Evolutionary conservation across 2,113 vertebrate species (phyloP).

Genomic region (Pipa parva): DNA sequence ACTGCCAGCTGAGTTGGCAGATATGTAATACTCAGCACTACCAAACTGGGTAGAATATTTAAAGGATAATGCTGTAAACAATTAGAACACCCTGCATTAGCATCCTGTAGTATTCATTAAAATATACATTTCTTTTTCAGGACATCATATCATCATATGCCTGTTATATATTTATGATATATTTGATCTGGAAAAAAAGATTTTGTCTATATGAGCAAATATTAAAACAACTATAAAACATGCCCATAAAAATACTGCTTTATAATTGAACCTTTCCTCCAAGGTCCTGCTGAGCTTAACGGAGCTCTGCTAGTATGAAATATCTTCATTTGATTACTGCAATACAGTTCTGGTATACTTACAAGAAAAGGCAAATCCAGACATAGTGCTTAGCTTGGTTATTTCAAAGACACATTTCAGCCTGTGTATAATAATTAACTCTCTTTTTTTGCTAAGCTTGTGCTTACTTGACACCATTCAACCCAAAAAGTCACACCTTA

Average conservation of each 20-base stretch:
- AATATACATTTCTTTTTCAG: too few relatives aligned
- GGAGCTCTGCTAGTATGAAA: slow-evolving; percentile 36
- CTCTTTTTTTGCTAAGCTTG: background rate
- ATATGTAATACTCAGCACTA: too few relatives aligned
- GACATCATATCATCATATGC: too few relatives aligned
- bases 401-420: slow-evolving; percentile 10
- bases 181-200: background rate
- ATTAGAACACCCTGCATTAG: too few relatives aligned
- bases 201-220: background rate
- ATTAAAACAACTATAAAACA: slow-evolving; percentile 23
- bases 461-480: background rate
- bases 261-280: slow-evolving; percentile 13
- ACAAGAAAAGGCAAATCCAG: slow-evolving; percentile 19
- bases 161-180: background rate
- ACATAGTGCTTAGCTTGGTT: slow-evolving; percentile 16
- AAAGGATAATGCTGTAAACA: too few relatives aligned
- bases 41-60: too few relatives aligned
- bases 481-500: too few relatives aligned
- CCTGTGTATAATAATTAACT: slow-evolving; percentile 20
- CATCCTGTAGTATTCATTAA: too few relatives aligned
- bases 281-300: slow-evolving; percentile 33
- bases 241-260: slow-evolving; percentile 21
- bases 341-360: slow-evolving; percentile 6
- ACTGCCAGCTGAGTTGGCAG: too few relatives aligned
- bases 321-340: slow-evolving; percentile 37